phyloP scores from a whole-genome alignment of 2,113 vertebrate genomes.

The Mus pahari region DNA sequence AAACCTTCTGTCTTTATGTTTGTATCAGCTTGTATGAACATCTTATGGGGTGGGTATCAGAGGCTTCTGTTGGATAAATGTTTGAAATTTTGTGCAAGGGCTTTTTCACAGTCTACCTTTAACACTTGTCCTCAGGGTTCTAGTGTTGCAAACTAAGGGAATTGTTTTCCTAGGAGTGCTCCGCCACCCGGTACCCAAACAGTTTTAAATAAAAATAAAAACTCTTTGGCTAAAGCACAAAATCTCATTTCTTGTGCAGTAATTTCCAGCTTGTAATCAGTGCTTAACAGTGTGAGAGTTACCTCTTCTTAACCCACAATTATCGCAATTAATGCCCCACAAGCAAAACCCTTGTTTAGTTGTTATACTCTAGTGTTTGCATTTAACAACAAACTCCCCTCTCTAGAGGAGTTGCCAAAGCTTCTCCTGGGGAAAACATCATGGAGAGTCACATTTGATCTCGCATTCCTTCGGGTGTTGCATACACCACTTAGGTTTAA shows the following conservation, averaged over 20 bases:
- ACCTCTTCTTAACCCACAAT: constrained; percentile 84
- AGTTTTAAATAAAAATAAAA: constrained; percentile 63
- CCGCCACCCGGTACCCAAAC: constrained; percentile 72
- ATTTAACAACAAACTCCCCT: constrained; percentile 80
- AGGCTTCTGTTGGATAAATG: constrained; percentile 70
- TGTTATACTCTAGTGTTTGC: constrained; percentile 77
- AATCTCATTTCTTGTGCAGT: constrained; percentile 74
- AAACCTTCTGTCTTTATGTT: neutral
- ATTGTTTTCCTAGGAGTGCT: constrained; percentile 83
- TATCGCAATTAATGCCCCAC: constrained; percentile 78
- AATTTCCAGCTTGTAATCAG: constrained; percentile 83
- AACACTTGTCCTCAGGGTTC: constrained; percentile 78
- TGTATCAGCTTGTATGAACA: neutral
- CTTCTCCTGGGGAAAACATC: constrained; percentile 35
- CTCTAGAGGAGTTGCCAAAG: constrained; percentile 60
- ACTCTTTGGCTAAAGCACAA: constrained; percentile 70
- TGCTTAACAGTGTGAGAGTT: constrained; percentile 76
- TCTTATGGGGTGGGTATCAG: neutral
- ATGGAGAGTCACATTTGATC: neutral
- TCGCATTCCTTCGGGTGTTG: constrained; percentile 32
- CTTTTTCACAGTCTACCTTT: constrained; percentile 79
- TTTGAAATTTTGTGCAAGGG: constrained; percentile 83
- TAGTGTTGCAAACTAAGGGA: constrained; percentile 77
- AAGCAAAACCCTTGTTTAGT: constrained; percentile 80
- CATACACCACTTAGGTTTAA: constrained; percentile 50